Percentiles rank a stretch among this genome's conserved stretches.
These are phyloP conservation scores for Tanytarsus gracilentus DNA, from an alignment of 2,888 invertebrate genomes.

Conservation along the genomic window DNA sequence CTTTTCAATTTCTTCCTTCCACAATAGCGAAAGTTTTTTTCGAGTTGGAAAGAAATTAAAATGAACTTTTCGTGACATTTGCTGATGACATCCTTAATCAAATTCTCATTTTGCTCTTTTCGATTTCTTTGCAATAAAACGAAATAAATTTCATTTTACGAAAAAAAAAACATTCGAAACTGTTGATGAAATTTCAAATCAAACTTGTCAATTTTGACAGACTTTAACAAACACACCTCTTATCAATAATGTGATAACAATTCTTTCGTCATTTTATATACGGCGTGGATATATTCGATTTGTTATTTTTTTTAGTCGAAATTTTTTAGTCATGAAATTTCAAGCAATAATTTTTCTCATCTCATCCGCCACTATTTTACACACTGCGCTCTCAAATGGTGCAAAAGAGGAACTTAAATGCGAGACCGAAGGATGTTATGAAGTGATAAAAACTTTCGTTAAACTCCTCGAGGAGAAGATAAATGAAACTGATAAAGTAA, in stretches of 20 bases:
- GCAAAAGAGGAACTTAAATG: conserved; percentile 1
- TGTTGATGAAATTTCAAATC: background rate
- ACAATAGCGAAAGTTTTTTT: background rate
- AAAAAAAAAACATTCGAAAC: background rate
- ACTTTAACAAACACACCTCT: too few species aligned
- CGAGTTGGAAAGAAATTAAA: conserved; percentile 20
- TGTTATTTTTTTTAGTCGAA: too few species aligned
- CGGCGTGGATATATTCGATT: too few species aligned
- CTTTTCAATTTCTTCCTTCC: conserved; percentile 3
- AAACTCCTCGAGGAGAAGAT: conserved; percentile 9
- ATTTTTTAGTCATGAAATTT: background rate
- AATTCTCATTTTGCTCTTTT: conserved; percentile 18
- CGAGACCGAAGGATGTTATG: conserved; percentile 16
- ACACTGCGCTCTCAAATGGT: background rate
- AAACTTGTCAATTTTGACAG: too few species aligned
- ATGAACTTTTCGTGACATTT: conserved; percentile 28
- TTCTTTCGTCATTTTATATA: too few species aligned
- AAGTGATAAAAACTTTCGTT: conserved; percentile 22
- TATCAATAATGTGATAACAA: conserved; percentile 1
- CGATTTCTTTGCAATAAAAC: too few species aligned
- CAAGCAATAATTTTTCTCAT: background rate
- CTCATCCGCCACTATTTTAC: background rate
- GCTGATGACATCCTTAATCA: conserved; percentile 28
- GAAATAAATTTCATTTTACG: too few species aligned
- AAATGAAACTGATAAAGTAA: conserved; percentile 17